phyloP scores from a whole-genome alignment of 2,113 vertebrate species.

The Clarias macrocephalus region DNA sequence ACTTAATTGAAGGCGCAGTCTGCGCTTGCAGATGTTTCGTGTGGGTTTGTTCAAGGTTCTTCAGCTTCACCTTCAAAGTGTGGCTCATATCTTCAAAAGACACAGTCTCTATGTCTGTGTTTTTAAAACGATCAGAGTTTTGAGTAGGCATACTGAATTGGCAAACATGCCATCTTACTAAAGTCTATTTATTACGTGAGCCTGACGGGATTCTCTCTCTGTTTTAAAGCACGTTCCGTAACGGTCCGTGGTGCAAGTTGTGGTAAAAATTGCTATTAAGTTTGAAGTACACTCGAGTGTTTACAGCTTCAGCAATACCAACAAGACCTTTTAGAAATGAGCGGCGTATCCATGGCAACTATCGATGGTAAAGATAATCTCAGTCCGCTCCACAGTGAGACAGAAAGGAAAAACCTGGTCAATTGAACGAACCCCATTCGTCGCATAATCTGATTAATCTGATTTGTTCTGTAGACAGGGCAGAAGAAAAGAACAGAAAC shows the following conservation, averaged over 20 bases:
- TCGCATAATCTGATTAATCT: slow-evolving; percentile 32
- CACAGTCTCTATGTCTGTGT: too few relatives aligned
- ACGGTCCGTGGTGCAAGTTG: background rate
- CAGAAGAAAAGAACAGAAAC: slow-evolving; percentile 23
- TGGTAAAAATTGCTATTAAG: slow-evolving; percentile 13
- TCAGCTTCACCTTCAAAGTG: background rate
- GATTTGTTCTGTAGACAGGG: background rate
- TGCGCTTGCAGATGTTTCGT: background rate
- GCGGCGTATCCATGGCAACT: slow-evolving; percentile 38
- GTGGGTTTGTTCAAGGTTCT: background rate
- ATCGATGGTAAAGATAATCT: slow-evolving; percentile 36
- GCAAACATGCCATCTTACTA: background rate
- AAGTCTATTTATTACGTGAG: slow-evolving; percentile 3
- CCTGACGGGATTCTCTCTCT: background rate
- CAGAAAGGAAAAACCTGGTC: slow-evolving; percentile 23
- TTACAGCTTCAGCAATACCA: slow-evolving; percentile 32
- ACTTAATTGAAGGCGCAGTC: background rate
- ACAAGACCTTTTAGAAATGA: slow-evolving; percentile 17
- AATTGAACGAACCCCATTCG: slow-evolving; percentile 2
- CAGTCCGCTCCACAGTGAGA: slow-evolving; percentile 23
- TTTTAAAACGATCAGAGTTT: background rate
- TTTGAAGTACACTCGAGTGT: slow-evolving; percentile 11
- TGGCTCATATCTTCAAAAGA: background rate
- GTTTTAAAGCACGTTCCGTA: slow-evolving; percentile 11
- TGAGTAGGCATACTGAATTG: background rate